Evolutionary conservation across 2,888 invertebrate genomes (phyloP), one percentile per base, ranked within the genome.

Genomic region (Maniola hyperantus): DNA sequence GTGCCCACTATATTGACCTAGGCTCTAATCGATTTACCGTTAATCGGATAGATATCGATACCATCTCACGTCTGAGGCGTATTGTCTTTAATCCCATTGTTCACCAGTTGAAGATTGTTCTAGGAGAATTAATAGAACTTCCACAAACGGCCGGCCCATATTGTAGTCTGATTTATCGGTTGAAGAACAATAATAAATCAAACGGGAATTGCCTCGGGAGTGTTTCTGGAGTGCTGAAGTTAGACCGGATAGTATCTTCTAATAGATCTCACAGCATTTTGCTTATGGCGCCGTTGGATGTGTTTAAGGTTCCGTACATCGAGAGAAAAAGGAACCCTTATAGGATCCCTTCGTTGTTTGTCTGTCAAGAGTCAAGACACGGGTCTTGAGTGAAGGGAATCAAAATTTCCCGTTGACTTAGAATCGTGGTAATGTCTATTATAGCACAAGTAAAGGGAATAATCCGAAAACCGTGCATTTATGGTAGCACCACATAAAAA

Each of bases 131-230:
- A 89, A 91, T 91, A 90, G 89, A 90, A 91, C 85, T 88, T 85
- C 83, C 72, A 72, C 74, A 73, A 74, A 76, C 76, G 78, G 81
- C 74, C 76, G 83, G 84, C 83, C 84, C 85, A 87, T 87, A 89
- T 89, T 89, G 89, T 89, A 77, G 79, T 78, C 87, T 89, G 91
- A 91, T 90, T 91, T 91, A 91, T 90, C 85, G 85, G 81, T 81
- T 83, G 42, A 90, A 91, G 91, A 90, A 90, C 90, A 90, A 90
- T 87, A 88, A 90, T 91, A 91, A 91, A 91, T 92, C 91, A 91
- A 89, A 91, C 85, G 82, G 86, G 82, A 90, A 90, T 89, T 88
- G 89, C 87, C 80, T 82, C 80, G 69, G 79, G 82, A 77, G 79
- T 79, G 79, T 81, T 82, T 82, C 82, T 84, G 79, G 73, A 74